Evolutionary conservation across 92 coral and sea anemone species (phyloP), one percentile per base, ranked within the genome.

Genomic region (Actinernus sp.): DNA sequence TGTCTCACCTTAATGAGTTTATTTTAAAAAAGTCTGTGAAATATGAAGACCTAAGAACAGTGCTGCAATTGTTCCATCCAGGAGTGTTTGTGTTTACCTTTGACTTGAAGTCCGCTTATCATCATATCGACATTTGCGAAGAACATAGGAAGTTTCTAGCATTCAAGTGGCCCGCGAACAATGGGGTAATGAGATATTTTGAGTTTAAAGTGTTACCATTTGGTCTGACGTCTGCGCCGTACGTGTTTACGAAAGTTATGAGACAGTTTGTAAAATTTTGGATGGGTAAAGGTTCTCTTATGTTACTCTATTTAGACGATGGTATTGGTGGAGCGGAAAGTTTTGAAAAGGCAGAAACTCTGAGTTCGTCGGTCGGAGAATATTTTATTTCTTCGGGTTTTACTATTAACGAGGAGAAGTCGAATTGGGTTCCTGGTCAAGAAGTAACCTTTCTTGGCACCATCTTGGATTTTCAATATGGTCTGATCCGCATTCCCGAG

Each of bases 91-190:
- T 63, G 3, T 72, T 71, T 56, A 21, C 55, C 3, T 81, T 81
- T 55, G 87, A 73, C 53, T 40, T 76, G 30, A 65, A 75, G 59
- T 83, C 89, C 4, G 89, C 78, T 9, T 75, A 82, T 40, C 83
- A 83, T 52, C 86, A 78, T 17, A 47, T 78, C 9, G 81, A 84
- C 38, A 78, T 84, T 63, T 84, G 72, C 48, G 76, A 76, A 14
- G 76, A 78, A 9, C 86, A 78, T 49, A 70, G 56, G 22, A 52
- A 63, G 33, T 78, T 39, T 30, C 32, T 84, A 25, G 84, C 73
- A 1, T 70, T 84, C 40, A 56, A 69, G 37, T 69, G 81, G 82
- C 58, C 75, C 17, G 52, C 74, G 23, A 33, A 22, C 11, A 23
- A 37, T 8, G 84, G 78, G 25, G 45, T 33, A 23, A 66, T 48